Base-by-base conservation (phyloP, 2,797 vertebrate species). In the Tadarida brasiliensis region DNA sequence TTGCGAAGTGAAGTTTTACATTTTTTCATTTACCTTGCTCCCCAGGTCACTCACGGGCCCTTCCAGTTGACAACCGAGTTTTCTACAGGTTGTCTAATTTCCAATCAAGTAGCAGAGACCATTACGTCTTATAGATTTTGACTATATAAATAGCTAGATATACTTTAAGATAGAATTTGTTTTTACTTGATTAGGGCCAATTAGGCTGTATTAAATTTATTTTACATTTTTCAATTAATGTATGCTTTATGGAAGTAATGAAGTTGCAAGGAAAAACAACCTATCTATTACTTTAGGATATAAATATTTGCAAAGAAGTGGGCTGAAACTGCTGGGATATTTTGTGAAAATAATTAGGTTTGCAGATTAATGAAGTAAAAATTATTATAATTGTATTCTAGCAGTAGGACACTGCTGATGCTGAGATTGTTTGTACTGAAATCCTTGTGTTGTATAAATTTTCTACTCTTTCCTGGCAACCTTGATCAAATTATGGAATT, bases 301-400 rank as follows among this genome's bases (percentile, higher is more conserved):
- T 68, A 96, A 95, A 94, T 96, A 96, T 88, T 96, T 95, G 2
- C 6, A 84, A 84, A 95, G 56, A 96, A 51, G 30, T 35, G 57
- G 65, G 24, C 83, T 91, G 59, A 95, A 94, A 93, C 67, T 97
- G 71, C 56, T 92, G 39, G 49, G n/a, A 71, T 95, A 94, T 90
- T 94, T 96, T 96, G 24, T 94, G 28, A 82, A 89, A 93, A 93
- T 96, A 94, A 97, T 97, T 96, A 77, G 24, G 19, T 90, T 95
- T 93, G 61, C 57, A 94, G 81, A 96, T 97, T 94, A 97, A 95
- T 84, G 81, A 85, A 84, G 82, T 96, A 96, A 97, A 95, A 92
- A 92, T 87, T 93, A 85, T 94, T 86, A 35, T 95, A 91, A 91
- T 94, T 94, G 24, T 93, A 35, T 90, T 95, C 30, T 86, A 93